These are phyloP conservation scores for Vespertilio murinus DNA, from an alignment of 2,797 vertebrate species.

Conservation along the genomic window DNA sequence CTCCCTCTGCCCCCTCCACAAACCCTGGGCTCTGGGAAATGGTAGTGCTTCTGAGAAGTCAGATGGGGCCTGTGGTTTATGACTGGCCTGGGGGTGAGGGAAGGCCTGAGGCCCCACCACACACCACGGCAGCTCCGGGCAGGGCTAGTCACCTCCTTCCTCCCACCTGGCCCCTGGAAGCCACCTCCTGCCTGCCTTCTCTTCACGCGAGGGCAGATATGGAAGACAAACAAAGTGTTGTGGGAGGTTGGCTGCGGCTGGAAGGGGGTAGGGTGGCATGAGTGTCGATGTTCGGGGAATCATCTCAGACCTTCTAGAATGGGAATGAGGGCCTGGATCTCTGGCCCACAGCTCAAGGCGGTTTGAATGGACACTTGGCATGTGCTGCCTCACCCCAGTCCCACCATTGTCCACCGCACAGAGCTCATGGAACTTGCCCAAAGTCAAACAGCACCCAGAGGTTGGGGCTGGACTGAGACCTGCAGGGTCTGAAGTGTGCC, in stretches of 20 bases:
- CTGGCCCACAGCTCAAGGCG: neutral
- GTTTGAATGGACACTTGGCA: neutral
- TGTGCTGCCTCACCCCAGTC: neutral
- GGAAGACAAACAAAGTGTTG: neutral
- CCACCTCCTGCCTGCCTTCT: neutral
- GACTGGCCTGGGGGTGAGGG: constrained; percentile 34
- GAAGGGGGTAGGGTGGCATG: neutral
- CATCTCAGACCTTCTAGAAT: neutral
- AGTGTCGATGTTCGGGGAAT: neutral
- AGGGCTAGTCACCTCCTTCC: constrained; percentile 2
- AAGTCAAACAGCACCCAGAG: neutral
- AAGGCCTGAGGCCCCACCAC: constrained; percentile 51
- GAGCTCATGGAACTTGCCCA: neutral
- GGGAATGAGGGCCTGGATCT: neutral
- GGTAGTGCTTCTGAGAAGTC: constrained; percentile 68
- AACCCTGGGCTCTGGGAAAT: constrained; percentile 57
- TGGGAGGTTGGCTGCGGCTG: neutral
- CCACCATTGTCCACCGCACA: neutral
- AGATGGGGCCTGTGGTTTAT: constrained; percentile 53
- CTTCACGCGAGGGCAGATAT: neutral
- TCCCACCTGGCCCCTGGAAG: neutral
- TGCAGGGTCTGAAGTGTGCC: neutral
- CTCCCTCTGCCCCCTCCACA: neutral
- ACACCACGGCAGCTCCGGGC: constrained; percentile 40
- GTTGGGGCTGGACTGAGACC: neutral